A percentile compares a stretch with the other conserved stretches of the same genome.
These are phyloP conservation scores for Myopa tessellatipennis DNA, from an alignment of 2,888 invertebrate species.

Conservation along the genomic window DNA sequence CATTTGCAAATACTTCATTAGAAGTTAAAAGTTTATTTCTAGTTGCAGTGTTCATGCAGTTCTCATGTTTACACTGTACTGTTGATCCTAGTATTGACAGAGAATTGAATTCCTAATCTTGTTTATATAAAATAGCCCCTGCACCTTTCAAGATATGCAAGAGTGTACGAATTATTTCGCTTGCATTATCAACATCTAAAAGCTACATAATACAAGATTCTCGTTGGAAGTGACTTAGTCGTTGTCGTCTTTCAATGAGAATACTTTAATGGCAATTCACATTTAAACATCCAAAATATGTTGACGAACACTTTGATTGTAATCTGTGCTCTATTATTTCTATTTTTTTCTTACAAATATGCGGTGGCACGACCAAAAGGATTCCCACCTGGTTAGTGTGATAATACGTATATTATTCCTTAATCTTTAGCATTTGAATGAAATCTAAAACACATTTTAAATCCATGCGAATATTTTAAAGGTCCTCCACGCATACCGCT, in stretches of 20 bases:
- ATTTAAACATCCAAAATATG: constrained; percentile 50
- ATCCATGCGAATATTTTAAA: constrained; percentile 54
- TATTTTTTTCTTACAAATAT: constrained; percentile 65
- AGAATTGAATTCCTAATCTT: too few species aligned
- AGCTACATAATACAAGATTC: background rate
- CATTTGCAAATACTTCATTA: too few species aligned
- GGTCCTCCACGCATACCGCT: constrained; percentile 75
- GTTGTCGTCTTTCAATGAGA: background rate
- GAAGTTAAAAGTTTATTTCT: too few species aligned
- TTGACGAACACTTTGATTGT: constrained; percentile 63
- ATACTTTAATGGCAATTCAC: background rate
- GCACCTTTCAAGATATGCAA: too few species aligned
- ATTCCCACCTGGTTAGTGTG: constrained; percentile 72
- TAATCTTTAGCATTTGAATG: background rate
- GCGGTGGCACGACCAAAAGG: constrained; percentile 69
- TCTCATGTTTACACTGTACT: too few species aligned
- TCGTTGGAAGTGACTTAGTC: background rate
- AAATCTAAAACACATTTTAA: background rate
- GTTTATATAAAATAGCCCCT: too few species aligned
- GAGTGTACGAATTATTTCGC: too few species aligned
- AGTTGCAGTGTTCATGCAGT: too few species aligned
- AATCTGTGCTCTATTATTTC: constrained; percentile 61
- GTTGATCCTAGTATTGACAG: too few species aligned
- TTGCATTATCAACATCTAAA: background rate
- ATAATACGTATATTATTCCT: background rate